Evolutionary conservation across 2,888 invertebrate species (phyloP), one percentile per base, ranked within the genome.

Genomic region (Oxyscelio sp.): DNA sequence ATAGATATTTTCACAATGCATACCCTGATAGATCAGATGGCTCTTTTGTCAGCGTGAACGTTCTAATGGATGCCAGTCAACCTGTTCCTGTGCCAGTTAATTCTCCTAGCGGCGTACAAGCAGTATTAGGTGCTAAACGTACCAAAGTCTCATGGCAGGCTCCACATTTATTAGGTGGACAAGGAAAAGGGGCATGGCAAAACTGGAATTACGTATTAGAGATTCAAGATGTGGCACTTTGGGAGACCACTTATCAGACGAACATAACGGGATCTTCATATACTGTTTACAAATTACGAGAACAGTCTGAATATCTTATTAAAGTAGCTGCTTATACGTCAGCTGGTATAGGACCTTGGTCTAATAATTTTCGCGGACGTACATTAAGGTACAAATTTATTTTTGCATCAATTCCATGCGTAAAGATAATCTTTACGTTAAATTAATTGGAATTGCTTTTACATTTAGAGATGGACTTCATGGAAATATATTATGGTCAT

Each of bases 91-190:
- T 97, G 38, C 97, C 97, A 0, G 96, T 97, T 0, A 97, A 97
- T 90, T 96, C 97, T 0, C 98, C 98, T 0, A 96, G 96, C 1
- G 95, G 96, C 1, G 95, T 99, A 1, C 97, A 98, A 93, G 98
- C 97, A 19, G 95, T 99, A 77, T 96, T 98, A 93, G 97, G 97
- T 0, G 95, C 96, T 0, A 95, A 96, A 83, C 95, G 96, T 40
- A 98, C 98, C 0, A 97, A 97, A 91, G 96, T 98, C 0, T 96
- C 96, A 0, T 99, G 99, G 99, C 95, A 96, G 22, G 95, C 96
- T 0, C 98, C 99, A 0, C 96, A 97, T 93, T 94, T 97, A 24
- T 92, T 97, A 61, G 96, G 96, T 0, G 96, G 96, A 40, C 97
- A 98, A 93, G 91, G 92, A 0, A 95, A 95, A 82, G 96, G 96